Evolutionary conservation across 53 echinoderm and acorn worm genomes (phyloP).

Genomic region (Luidia sarsii): DNA sequence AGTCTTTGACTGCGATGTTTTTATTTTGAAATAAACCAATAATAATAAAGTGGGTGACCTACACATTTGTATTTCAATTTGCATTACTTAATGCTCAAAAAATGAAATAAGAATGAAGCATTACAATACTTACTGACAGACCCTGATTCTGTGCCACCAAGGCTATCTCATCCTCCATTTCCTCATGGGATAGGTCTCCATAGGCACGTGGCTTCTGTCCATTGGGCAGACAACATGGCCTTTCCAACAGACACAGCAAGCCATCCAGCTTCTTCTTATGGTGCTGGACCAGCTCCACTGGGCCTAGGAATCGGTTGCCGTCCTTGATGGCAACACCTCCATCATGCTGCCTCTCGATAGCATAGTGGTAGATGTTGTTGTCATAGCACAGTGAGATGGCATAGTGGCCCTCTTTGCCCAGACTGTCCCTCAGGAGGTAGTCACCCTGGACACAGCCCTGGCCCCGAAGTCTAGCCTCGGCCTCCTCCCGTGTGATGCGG

Average conservation of each 20-base stretch:
- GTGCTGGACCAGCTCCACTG: constrained; percentile 85
- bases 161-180: constrained; percentile 82
- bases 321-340: constrained; percentile 95
- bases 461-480: constrained; percentile 73
- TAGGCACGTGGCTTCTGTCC: constrained; percentile 75
- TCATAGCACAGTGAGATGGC: constrained; percentile 90
- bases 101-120: background rate
- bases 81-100: background rate
- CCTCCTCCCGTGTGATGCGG: constrained; percentile 92
- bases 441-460: constrained; percentile 72
- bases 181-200: constrained; percentile 74
- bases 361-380: constrained; percentile 89
- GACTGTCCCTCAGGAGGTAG: constrained; percentile 86
- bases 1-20: too few relatives aligned
- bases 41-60: too few relatives aligned
- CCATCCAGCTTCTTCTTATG: constrained; percentile 91
- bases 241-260: constrained; percentile 72
- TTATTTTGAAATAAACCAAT: too few relatives aligned
- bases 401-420: constrained; percentile 86
- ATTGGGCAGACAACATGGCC: constrained; percentile 65
- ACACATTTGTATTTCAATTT: background rate
- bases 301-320: constrained; percentile 87
- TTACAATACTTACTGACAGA: constrained; percentile 69
- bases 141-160: constrained; percentile 75
- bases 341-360: constrained; percentile 89